Conservation (phyloP, 2,113 vertebrate genomes). For the Plotosus lineatus region DNA sequence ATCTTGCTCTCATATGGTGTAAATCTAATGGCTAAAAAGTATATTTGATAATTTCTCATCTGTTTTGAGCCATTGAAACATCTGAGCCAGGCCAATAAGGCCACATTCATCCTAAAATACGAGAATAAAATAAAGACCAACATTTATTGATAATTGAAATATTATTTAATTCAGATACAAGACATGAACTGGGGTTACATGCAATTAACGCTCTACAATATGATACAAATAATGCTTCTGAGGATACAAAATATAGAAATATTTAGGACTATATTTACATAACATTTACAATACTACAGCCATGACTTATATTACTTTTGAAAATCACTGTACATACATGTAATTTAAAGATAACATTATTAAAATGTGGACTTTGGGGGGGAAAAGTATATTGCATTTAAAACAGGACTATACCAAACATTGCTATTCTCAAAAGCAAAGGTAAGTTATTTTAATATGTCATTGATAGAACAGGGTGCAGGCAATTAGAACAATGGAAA, state of each 20-base stretch:
- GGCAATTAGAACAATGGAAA: slow-evolving; percentile 74
- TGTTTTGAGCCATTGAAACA: background rate
- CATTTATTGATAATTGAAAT: slow-evolving; percentile 66
- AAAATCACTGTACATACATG: slow-evolving; percentile 73
- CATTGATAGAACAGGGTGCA: slow-evolving; percentile 73
- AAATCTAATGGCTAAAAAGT: too few relatives aligned
- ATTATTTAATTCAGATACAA: slow-evolving; percentile 79
- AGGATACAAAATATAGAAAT: slow-evolving; percentile 94
- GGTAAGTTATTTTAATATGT: slow-evolving; percentile 65
- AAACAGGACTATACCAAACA: slow-evolving; percentile 77
- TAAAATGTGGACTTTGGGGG: slow-evolving; percentile 64
- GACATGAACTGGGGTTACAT: slow-evolving; percentile 75
- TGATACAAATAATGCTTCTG: slow-evolving; percentile 84
- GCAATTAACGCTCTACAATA: slow-evolving; percentile 79
- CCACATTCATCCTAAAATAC: background rate
- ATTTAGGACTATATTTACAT: slow-evolving; percentile 98
- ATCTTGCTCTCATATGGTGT: too few relatives aligned
- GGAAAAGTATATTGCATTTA: slow-evolving; percentile 76
- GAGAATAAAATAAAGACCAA: slow-evolving; percentile 12
- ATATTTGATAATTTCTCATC: too few relatives aligned
- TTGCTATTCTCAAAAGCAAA: slow-evolving; percentile 74
- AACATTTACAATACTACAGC: slow-evolving; percentile 87
- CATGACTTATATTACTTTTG: slow-evolving; percentile 70
- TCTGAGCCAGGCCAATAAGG: background rate
- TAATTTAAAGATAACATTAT: slow-evolving; percentile 66